These are phyloP conservation scores for Abrostola triplasia DNA, from an alignment of 2,888 invertebrate species.

Conservation along the genomic window DNA sequence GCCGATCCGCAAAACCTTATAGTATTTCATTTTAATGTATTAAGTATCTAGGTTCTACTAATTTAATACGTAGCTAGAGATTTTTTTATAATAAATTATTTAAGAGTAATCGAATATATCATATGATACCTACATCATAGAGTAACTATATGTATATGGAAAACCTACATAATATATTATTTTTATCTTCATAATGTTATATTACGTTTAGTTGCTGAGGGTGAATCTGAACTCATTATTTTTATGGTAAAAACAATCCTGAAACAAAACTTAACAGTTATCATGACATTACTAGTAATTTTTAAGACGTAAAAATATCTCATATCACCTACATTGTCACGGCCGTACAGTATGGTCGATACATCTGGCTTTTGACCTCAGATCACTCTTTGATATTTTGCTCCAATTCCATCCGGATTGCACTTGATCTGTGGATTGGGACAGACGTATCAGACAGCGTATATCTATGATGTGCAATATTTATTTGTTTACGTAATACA, in stretches of 20 bases:
- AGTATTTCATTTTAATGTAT: too few species aligned
- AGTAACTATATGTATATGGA: too few species aligned
- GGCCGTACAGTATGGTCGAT: constrained; percentile 45
- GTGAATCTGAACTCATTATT: neutral
- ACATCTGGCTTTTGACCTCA: constrained; percentile 53
- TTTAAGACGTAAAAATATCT: constrained; percentile 24
- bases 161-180: too few species aligned
- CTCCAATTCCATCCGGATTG: constrained; percentile 70
- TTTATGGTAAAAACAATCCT: neutral
- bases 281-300: constrained; percentile 5
- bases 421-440: constrained; percentile 53
- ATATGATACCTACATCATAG: too few species aligned
- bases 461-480: constrained; percentile 31
- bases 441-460: constrained; percentile 28
- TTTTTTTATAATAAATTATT: too few species aligned
- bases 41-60: too few species aligned
- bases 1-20: too few species aligned
- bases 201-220: too few species aligned
- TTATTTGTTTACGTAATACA: constrained; percentile 12
- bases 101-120: too few species aligned
- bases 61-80: too few species aligned
- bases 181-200: too few species aligned
- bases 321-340: constrained; percentile 39
- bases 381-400: constrained; percentile 57
- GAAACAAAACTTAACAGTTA: neutral